Percentiles rank a stretch among this genome's conserved stretches.
phyloP scores from a whole-genome alignment of 2,113 vertebrate genomes.

The Pelodiscus sinensis region DNA sequence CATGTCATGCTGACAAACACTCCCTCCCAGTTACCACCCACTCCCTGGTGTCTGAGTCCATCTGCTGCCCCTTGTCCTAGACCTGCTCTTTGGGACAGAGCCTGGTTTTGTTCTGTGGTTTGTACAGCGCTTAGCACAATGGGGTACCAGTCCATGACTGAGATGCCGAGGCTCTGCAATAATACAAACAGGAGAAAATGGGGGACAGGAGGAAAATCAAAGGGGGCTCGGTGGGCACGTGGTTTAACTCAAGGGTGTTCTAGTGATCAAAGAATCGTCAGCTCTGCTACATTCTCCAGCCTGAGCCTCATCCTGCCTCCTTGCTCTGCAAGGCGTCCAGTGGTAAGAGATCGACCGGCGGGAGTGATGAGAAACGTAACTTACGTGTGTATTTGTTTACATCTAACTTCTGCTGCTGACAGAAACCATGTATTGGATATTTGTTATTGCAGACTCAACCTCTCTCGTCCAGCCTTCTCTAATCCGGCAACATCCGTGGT shows the following conservation, averaged over 20 bases:
- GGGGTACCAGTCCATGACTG: background rate
- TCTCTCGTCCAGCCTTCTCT: too few relatives aligned
- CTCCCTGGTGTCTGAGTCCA: background rate
- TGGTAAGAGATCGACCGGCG: conserved; percentile 35
- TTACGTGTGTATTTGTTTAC: conserved; percentile 13
- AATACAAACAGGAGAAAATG: background rate
- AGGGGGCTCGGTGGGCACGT: too few relatives aligned
- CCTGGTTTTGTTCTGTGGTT: background rate
- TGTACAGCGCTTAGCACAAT: background rate
- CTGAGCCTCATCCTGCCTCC: background rate
- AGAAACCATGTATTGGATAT: too few relatives aligned
- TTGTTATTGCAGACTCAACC: too few relatives aligned
- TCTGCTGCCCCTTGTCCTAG: background rate
- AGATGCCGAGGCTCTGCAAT: background rate
- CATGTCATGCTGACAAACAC: background rate
- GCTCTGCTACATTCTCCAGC: conserved; percentile 1
- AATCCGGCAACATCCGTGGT: too few relatives aligned
- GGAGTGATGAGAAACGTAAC: conserved; percentile 4
- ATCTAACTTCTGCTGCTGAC: background rate
- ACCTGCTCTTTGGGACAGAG: background rate
- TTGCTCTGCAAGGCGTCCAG: conserved; percentile 58
- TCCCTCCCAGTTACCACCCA: background rate
- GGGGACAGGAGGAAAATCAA: background rate
- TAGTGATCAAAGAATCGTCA: accelerated
- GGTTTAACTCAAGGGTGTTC: background rate